These are phyloP conservation scores for Heliconius himera DNA, from an alignment of 1,140 invertebrate species.

Conservation along the genomic window DNA sequence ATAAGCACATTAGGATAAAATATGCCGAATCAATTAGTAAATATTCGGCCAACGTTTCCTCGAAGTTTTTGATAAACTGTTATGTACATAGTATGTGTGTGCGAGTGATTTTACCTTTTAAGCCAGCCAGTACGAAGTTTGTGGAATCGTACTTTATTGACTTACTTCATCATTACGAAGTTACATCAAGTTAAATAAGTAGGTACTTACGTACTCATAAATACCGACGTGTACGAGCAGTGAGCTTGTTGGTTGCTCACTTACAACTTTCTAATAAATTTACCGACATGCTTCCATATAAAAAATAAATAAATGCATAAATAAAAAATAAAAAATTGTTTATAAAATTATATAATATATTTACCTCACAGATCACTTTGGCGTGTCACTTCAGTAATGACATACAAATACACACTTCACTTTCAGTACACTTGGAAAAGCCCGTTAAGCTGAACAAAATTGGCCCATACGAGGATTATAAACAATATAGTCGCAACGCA, in stretches of 20 bases:
- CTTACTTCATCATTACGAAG: conserved; percentile 56
- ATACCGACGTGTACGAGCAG: conserved; percentile 61
- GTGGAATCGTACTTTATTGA: conserved; percentile 42
- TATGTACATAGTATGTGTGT: conserved; percentile 10
- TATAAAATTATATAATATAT: conserved; percentile 47
- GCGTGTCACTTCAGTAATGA: conserved; percentile 53
- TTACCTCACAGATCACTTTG: conserved; percentile 69
- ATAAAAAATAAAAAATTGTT: conserved; percentile 6
- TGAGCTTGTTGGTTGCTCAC: conserved; percentile 68
- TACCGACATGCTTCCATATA: conserved; percentile 37
- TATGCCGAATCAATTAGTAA: conserved; percentile 44
- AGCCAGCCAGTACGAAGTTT: conserved; percentile 31
- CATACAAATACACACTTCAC: conserved; percentile 70
- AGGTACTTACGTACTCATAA: conserved; percentile 60
- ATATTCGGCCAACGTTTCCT: conserved; percentile 37
- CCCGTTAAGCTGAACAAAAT: conserved; percentile 54
- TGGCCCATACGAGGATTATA: conserved; percentile 54
- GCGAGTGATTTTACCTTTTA: conserved; percentile 17
- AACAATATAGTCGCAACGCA: conserved; percentile 53
- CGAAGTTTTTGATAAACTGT: conserved; percentile 28
- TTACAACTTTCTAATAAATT: conserved; percentile 76
- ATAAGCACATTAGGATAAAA: conserved; percentile 44
- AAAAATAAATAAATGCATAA: conserved; percentile 27
- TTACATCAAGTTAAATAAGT: conserved; percentile 66
- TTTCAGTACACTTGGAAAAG: conserved; percentile 46